These are phyloP conservation scores for pig (Sus scrofa) DNA, from an alignment of 2,113 vertebrate species.

Conservation along the genomic window DNA sequence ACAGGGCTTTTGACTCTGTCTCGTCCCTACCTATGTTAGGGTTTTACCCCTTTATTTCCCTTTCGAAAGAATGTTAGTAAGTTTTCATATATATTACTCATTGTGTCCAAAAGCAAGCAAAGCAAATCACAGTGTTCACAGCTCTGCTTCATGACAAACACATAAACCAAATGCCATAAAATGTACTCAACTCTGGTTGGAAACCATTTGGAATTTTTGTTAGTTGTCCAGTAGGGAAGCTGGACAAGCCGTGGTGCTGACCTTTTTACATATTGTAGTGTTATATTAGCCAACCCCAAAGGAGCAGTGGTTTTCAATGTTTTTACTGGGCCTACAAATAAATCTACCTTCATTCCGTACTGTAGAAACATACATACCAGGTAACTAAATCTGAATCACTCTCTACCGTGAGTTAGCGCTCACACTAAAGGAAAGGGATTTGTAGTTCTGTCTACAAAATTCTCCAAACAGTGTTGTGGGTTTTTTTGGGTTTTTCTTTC, in stretches of 20 bases:
- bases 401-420: slow-evolving; percentile 72
- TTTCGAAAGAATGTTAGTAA: slow-evolving; percentile 84
- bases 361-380: slow-evolving; percentile 89
- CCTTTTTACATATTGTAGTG: slow-evolving; percentile 86
- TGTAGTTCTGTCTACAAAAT: slow-evolving; percentile 82
- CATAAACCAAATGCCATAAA: slow-evolving; percentile 91
- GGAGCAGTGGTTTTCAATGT: slow-evolving; percentile 89
- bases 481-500: not conserved
- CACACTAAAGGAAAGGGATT: slow-evolving; percentile 80
- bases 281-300: slow-evolving; percentile 87
- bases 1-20: slow-evolving; percentile 83
- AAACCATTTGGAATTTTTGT: slow-evolving; percentile 86
- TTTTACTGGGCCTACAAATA: slow-evolving; percentile 89
- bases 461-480: slow-evolving; percentile 88
- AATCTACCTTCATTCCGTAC: slow-evolving; percentile 92
- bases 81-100: slow-evolving; percentile 82
- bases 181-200: slow-evolving; percentile 86
- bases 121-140: slow-evolving; percentile 86
- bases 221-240: slow-evolving; percentile 84
- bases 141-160: slow-evolving; percentile 87
- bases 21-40: slow-evolving; percentile 80
- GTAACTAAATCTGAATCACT: slow-evolving; percentile 85
- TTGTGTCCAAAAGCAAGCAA: slow-evolving; percentile 87
- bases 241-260: slow-evolving; percentile 90
- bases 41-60: slow-evolving; percentile 80